Base-by-base conservation (phyloP, 2,113 vertebrate genomes). In the Rissa tridactyla region DNA sequence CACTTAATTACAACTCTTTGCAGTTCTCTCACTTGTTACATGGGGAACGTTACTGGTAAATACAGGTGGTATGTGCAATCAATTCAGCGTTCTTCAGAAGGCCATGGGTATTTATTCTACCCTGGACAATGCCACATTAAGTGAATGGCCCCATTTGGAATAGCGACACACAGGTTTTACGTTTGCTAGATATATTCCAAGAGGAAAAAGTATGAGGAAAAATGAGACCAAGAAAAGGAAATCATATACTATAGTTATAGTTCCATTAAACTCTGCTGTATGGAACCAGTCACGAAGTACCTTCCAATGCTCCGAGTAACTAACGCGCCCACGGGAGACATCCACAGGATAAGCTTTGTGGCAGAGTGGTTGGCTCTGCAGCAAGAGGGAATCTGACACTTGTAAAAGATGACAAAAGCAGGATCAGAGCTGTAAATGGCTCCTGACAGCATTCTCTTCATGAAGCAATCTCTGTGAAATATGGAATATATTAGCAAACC, bases 211-310 rank as follows among this genome's bases (percentile, higher is more conserved):
- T 42, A 61, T 4, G 1, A 83, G 68, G n/a, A 49, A 83, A 94
- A 95, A 92, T 44, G 23, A 88, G 72, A 92, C 27, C 51, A 78
- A 95, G 71, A 23, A 83, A 96, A 93, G 85, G 92, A 96, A 96
- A 79, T 77, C 8, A 34, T 86, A 80, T 80, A 86, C 61, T 58
- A 9, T 40, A 21, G 61, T 93, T 96, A 92, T 25, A 96, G 85
- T 23, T 83, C 62, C 27, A 12, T 90, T 88, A 94, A 95, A 91
- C 17, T 85, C 6, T 2, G 18, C 55, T 90, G n/a, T 27, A 57
- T 15, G 19, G 47, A 93, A 92, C 34, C 62, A 79, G 85, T 13
- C 75, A 88, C 68, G 36, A 93, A 66, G 54, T 32, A 73, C 68
- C 83, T 78, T 58, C 64, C 26, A 5, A 2, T n/a, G 42, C 30